Percentiles rank a stretch among this genome's conserved stretches.
These are phyloP conservation scores for Eristalis tenax DNA, from an alignment of 2,888 invertebrate species.

Conservation along the genomic window DNA sequence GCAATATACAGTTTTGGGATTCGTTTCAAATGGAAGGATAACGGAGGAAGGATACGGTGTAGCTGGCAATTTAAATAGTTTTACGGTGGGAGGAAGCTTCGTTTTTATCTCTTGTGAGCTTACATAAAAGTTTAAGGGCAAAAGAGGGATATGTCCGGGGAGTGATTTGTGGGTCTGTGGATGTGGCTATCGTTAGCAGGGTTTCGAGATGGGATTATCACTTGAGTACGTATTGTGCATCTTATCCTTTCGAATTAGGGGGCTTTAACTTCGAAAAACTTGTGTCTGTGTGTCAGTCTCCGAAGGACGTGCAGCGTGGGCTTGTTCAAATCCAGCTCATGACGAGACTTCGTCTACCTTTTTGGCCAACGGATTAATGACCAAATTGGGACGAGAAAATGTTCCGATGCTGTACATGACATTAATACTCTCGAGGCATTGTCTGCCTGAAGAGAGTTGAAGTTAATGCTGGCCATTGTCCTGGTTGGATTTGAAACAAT, in stretches of 20 bases:
- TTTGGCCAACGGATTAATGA: background rate
- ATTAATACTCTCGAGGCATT: no score
- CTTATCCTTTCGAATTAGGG: background rate
- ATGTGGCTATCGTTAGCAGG: background rate
- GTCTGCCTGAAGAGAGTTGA: no score
- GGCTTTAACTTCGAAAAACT: background rate
- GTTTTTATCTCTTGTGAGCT: background rate
- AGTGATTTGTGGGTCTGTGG: background rate
- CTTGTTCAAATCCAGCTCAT: background rate
- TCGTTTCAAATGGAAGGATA: constrained; percentile 1
- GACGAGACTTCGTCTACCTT: background rate
- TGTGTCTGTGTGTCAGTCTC: background rate
- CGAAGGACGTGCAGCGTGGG: background rate
- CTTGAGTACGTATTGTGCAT: background rate
- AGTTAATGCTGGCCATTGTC: no score
- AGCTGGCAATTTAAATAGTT: constrained; percentile 17
- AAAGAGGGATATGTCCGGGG: background rate
- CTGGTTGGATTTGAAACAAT: background rate
- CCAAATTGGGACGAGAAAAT: no score
- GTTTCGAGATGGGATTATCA: background rate
- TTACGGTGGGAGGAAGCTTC: constrained; percentile 1
- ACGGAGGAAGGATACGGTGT: constrained; percentile 9
- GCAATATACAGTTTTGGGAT: background rate
- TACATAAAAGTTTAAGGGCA: constrained; percentile 10
- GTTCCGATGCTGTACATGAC: no score